Percentiles rank a stretch among this genome's conserved stretches.
These are phyloP conservation scores for Physella acuta DNA, from an alignment of 1,140 invertebrate species.

Conservation along the genomic window DNA sequence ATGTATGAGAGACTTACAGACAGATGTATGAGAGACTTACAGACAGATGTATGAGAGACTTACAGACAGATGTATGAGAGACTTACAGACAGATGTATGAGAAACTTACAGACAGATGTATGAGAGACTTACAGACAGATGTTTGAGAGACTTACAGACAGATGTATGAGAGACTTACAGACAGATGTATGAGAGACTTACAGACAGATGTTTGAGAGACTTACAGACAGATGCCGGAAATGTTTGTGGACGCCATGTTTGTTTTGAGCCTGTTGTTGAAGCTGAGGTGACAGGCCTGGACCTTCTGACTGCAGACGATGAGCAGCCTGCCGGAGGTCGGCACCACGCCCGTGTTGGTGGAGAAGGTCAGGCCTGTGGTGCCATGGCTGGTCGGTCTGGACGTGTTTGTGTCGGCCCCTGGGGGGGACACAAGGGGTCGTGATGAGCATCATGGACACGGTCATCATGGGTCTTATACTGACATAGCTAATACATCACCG, in stretches of 20 bases:
- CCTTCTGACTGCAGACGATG: neutral
- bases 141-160: neutral
- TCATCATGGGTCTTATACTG: too few species aligned
- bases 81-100: too few species aligned
- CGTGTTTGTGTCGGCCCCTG: neutral
- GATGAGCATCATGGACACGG: neutral
- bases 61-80: too few species aligned
- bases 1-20: too few species aligned
- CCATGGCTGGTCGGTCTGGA: neutral
- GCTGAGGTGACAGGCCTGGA: neutral
- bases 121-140: neutral
- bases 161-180: neutral
- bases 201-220: neutral
- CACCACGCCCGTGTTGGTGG: neutral
- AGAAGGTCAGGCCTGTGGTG: neutral
- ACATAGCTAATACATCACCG: too few species aligned
- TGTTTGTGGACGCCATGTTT: neutral
- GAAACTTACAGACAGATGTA: too few species aligned
- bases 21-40: too few species aligned
- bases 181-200: neutral
- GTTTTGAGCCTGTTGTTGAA: neutral
- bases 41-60: too few species aligned
- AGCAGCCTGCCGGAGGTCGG: neutral
- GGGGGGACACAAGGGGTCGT: neutral
- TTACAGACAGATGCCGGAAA: constrained; percentile 2